These are phyloP conservation scores for Cepaea hortensis DNA, from an alignment of 2,888 invertebrate genomes.

Conservation along the genomic window DNA sequence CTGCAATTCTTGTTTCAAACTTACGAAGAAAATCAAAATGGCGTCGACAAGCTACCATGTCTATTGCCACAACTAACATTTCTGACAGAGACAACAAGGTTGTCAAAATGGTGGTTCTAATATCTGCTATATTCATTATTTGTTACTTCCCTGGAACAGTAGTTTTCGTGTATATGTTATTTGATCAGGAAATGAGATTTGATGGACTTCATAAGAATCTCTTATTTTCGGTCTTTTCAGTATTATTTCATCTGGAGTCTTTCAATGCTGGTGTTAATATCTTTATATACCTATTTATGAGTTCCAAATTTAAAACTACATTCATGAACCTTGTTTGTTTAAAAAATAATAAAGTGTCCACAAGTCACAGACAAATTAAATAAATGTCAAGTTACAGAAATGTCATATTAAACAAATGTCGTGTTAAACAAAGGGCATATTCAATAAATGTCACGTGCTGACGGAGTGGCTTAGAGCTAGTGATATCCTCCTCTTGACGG, in stretches of 20 bases:
- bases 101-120: too few species aligned
- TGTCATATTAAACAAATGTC: too few species aligned
- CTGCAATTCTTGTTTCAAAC: not conserved
- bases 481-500: too few species aligned
- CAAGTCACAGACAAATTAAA: too few species aligned
- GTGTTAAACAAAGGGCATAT: too few species aligned
- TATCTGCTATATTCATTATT: too few species aligned
- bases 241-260: not conserved
- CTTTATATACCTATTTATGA: constrained; percentile 4
- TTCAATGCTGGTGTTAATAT: constrained; percentile 11
- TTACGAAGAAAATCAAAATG: not conserved
- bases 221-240: not conserved
- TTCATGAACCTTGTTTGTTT: not conserved
- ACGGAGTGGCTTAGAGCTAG: too few species aligned
- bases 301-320: not conserved
- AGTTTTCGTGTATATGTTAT: not conserved
- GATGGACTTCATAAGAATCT: not conserved
- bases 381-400: too few species aligned
- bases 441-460: too few species aligned
- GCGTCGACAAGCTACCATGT: not conserved
- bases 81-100: not conserved
- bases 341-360: too few species aligned
- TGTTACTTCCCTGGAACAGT: not conserved
- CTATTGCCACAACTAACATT: not conserved
- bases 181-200: not conserved